Conservation (phyloP, 2,797 vertebrate species). For the Notolepis coatsorum region DNA sequence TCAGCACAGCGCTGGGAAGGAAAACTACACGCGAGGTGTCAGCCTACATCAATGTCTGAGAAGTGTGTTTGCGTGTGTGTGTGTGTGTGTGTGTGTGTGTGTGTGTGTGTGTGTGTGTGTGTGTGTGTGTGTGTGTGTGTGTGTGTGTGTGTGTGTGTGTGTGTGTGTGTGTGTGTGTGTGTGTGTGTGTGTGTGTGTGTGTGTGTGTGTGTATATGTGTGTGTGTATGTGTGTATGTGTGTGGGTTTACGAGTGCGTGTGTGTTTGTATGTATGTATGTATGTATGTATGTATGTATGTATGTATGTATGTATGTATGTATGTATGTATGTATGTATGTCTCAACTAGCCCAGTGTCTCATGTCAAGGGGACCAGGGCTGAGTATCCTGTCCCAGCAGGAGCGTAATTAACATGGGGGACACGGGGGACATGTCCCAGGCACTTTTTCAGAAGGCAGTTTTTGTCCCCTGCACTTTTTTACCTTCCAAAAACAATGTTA, state of each 20-base stretch:
- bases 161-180: neutral
- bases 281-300: neutral
- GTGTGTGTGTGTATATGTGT: neutral
- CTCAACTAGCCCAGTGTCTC: no score
- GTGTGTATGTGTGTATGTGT: neutral
- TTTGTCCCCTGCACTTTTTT: no score
- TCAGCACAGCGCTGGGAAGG: conserved; percentile 28
- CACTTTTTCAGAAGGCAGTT: no score
- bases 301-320: neutral
- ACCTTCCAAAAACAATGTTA: no score
- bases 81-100: conserved; percentile 13
- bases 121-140: neutral
- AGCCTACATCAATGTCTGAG: conserved; percentile 36
- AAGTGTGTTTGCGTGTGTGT: conserved; percentile 2
- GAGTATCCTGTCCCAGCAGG: no score
- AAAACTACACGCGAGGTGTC: conserved; percentile 32
- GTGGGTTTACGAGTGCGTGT: no score
- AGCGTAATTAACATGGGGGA: no score
- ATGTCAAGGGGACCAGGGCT: no score
- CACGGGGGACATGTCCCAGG: no score
- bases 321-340: neutral
- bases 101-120: conserved; percentile 9
- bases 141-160: neutral
- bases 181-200: neutral
- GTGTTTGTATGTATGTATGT: no score